Conservation (phyloP, 2,888 invertebrate species). For the Epicampocera succincta region DNA sequence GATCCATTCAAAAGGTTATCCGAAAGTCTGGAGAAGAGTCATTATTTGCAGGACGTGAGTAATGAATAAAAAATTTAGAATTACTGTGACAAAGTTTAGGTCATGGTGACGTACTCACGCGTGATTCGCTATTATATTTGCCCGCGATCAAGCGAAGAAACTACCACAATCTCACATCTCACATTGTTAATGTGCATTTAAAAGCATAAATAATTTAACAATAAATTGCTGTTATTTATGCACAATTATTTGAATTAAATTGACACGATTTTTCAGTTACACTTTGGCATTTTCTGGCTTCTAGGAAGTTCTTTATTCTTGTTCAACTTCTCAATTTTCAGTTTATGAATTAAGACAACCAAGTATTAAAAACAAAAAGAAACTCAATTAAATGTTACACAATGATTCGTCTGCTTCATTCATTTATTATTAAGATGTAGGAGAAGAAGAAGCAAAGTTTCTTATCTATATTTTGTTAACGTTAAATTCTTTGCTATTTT, state of each 20-base stretch:
- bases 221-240: slow-evolving; percentile 28
- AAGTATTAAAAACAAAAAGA: slow-evolving; percentile 3
- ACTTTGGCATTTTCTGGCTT: slow-evolving; percentile 43
- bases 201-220: slow-evolving; percentile 8
- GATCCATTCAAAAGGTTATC: too few relatives aligned
- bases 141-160: too few relatives aligned
- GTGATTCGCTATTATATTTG: too few relatives aligned
- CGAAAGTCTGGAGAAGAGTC: too few relatives aligned
- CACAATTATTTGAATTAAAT: slow-evolving; percentile 41
- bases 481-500: slow-evolving; percentile 51
- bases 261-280: slow-evolving; percentile 49
- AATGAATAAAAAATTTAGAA: too few relatives aligned
- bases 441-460: slow-evolving; percentile 32
- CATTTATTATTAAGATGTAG: slow-evolving; percentile 16
- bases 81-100: too few relatives aligned
- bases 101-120: too few relatives aligned
- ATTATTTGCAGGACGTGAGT: too few relatives aligned
- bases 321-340: neutral
- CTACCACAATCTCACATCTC: too few relatives aligned
- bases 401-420: slow-evolving; percentile 32
- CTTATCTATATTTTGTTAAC: slow-evolving; percentile 40
- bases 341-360: neutral
- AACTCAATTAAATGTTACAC: slow-evolving; percentile 43
- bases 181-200: too few relatives aligned
- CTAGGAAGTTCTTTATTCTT: slow-evolving; percentile 43